phyloP scores from a whole-genome alignment of 2,113 vertebrate species.

The Typhlomys cinereus region DNA sequence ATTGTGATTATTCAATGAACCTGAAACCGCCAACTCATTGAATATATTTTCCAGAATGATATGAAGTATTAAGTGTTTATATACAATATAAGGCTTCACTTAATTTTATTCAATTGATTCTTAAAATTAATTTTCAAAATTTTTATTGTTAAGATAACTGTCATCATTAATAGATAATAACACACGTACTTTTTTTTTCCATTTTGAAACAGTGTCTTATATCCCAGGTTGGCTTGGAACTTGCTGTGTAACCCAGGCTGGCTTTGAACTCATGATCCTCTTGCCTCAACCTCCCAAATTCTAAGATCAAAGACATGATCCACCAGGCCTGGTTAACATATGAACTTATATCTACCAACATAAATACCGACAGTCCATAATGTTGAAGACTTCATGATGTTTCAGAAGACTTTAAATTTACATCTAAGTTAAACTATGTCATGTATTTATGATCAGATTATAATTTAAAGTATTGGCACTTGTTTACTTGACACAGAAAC shows the following conservation, averaged over 20 bases:
- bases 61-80: slow-evolving; percentile 5
- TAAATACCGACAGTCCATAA: background rate
- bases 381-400: background rate
- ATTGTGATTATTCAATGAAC: background rate
- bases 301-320: background rate
- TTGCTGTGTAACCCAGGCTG: background rate
- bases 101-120: slow-evolving; percentile 11
- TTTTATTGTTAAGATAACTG: background rate
- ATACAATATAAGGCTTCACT: background rate
- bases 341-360: background rate
- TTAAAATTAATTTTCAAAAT: slow-evolving; percentile 48
- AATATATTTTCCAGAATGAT: slow-evolving; percentile 10
- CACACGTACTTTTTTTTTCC: background rate
- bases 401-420: background rate
- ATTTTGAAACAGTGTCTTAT: background rate
- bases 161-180: background rate
- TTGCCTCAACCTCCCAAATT: background rate
- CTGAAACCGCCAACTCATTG: background rate
- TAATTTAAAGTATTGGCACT: background rate
- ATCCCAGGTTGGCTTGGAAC: background rate
- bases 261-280: background rate
- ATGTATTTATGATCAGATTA: background rate
- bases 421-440: background rate
- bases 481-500: background rate
- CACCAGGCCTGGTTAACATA: background rate